These are phyloP conservation scores for Anastrepha ludens DNA, from an alignment of 1,140 invertebrate species.

Conservation along the genomic window DNA sequence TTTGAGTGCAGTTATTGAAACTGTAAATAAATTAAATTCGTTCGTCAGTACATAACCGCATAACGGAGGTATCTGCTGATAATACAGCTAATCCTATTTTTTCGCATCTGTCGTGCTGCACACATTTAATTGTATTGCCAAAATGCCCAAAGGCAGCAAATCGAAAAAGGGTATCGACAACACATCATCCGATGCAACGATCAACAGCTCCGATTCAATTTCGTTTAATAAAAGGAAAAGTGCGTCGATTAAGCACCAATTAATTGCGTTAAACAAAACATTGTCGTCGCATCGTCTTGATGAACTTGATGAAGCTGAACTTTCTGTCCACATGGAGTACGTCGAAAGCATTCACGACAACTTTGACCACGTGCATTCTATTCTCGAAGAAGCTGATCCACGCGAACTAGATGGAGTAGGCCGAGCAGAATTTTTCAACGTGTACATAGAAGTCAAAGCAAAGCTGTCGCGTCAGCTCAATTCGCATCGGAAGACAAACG, in stretches of 20 bases:
- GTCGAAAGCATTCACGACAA: background rate
- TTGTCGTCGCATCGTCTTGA: background rate
- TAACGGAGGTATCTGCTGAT: background rate
- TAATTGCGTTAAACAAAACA: background rate
- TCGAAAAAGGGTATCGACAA: background rate
- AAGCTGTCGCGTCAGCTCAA: background rate
- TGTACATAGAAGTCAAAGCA: background rate
- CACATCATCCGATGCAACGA: background rate
- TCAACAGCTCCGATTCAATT: background rate
- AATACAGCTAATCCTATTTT: background rate
- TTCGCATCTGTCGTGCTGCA: background rate
- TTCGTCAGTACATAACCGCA: background rate
- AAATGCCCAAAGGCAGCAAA: background rate
- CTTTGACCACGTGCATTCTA: background rate
- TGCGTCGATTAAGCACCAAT: background rate
- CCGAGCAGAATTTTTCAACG: background rate
- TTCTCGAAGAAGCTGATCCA: background rate
- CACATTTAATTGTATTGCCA: background rate
- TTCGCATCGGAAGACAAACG: background rate
- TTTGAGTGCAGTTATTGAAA: background rate
- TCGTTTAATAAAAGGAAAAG: constrained; percentile 14
- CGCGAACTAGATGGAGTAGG: background rate
- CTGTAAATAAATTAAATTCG: background rate
- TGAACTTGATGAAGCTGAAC: constrained; percentile 3
- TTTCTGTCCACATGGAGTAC: background rate